A percentile compares a stretch with the other conserved stretches of the same genome.
Evolutionary conservation across 2,113 vertebrate species (phyloP).

Genomic region (Apodemus speciosus): DNA sequence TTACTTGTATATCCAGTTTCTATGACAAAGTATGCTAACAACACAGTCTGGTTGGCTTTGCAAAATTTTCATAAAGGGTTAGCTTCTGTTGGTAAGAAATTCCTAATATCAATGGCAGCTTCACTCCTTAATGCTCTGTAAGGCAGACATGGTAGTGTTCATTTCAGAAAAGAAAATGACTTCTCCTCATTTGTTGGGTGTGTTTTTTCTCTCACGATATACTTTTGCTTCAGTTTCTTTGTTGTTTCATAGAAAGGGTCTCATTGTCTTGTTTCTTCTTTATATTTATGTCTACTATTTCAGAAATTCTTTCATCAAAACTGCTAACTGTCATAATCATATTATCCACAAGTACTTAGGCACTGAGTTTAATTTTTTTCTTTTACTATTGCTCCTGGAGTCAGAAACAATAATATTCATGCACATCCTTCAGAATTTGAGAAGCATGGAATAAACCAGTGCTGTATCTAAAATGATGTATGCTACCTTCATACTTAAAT

Average conservation of each 20-base stretch:
- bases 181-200: neutral
- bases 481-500: neutral
- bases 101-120: constrained; percentile 20
- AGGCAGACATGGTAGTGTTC: neutral
- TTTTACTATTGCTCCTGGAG: neutral
- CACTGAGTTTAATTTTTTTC: neutral
- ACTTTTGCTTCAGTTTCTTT: neutral
- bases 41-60: neutral
- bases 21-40: neutral
- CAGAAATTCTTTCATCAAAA: neutral
- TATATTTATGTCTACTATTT: neutral
- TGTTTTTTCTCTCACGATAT: neutral
- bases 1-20: neutral
- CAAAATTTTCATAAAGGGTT: constrained; percentile 43
- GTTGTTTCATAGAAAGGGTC: neutral
- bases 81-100: neutral
- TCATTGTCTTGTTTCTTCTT: neutral
- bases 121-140: neutral
- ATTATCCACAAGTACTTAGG: constrained; percentile 21
- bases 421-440: constrained; percentile 13
- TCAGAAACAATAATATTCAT: neutral
- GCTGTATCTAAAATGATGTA: neutral
- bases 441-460: neutral
- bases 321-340: neutral
- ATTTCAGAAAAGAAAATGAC: constrained; percentile 27